Evolutionary conservation across 2,797 vertebrate species (phyloP).

Genomic region (Falco columbarius): DNA sequence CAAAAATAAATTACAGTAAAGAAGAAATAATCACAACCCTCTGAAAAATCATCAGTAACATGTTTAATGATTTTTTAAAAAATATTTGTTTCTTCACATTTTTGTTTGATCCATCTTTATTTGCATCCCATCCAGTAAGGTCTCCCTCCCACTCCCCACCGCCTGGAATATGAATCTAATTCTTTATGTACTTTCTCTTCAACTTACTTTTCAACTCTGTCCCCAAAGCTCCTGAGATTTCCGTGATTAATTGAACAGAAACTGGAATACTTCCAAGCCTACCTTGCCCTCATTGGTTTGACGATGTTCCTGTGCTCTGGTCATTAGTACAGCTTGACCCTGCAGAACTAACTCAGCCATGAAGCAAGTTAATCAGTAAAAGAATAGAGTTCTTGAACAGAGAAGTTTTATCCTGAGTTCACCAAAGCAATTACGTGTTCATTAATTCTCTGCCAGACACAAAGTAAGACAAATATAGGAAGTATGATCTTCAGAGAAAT

Average conservation of each 20-base stretch:
- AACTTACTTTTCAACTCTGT: conserved; percentile 47
- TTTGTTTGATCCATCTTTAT: neutral
- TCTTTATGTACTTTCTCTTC: conserved; percentile 15
- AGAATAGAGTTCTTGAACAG: conserved; percentile 60
- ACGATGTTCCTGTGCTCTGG: conserved; percentile 45
- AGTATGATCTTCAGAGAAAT: conserved; percentile 61
- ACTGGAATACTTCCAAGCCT: conserved; percentile 58
- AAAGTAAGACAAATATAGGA: conserved; percentile 70
- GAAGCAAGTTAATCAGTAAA: conserved; percentile 77
- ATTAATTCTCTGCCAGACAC: conserved; percentile 66
- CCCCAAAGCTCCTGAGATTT: conserved; percentile 48
- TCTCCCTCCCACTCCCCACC: neutral
- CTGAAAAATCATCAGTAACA: conserved; percentile 2
- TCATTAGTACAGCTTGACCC: conserved; percentile 66
- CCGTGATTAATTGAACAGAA: conserved; percentile 62
- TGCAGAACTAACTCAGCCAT: conserved; percentile 66
- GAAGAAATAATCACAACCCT: neutral
- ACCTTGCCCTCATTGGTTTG: conserved; percentile 55
- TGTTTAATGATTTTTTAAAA: neutral
- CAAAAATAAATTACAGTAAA: neutral
- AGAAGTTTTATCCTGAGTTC: conserved; percentile 61
- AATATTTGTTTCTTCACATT: neutral
- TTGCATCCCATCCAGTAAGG: neutral
- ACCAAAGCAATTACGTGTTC: conserved; percentile 63
- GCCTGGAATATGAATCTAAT: neutral